Base-by-base conservation (phyloP, 2,888 invertebrate genomes). In the Zhengitettix transpicula region DNA sequence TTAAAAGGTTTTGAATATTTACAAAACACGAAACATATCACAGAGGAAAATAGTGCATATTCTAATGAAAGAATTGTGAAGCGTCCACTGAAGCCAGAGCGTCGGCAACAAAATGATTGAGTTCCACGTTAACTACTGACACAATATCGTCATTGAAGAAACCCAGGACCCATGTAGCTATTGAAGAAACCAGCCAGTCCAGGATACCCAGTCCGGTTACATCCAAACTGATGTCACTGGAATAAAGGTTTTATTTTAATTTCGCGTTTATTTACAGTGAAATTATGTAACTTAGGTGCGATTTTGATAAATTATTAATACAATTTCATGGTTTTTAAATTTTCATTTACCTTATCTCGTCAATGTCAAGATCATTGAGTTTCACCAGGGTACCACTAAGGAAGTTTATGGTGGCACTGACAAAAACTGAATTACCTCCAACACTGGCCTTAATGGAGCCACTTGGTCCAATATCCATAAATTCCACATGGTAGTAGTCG, bases 81-180 rank as follows among this genome's bases (percentile, higher is more conserved):
- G 47, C 47, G 47, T 47, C 47, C 14, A 47, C 47, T 12, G n/a
- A n/a, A 3, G 12, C 14, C 47, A 47, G 47, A n/a, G 14, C n/a
- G 47, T 12, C 12, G 14, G 47, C 12, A n/a, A 47, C 47, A 8
- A 47, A 12, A 12, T 12, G 3, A 12, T 47, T 12, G 3, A 47
- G 47, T 8, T 47, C 9, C 14, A n/a, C 12, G 47, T 47, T 47
- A n/a, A 47, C 14, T n/a, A 47, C 1, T 1, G 47, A 14, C 14
- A 58, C 55, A 11, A 58, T 47, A 10, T 58, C n/a, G n/a, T 55
- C 55, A 40, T 58, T 58, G 58, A 58, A 58, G 53, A 60, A 17
- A 15, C 57, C 54, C 7, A 57, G 56, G 5, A 57, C 14, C 60
- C 60, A 60, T 8, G 60, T 57, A 7, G 57, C 57, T 9, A 60